Evolutionary conservation across 2,888 invertebrate genomes (phyloP).

Genomic region (Agapostemon virescens): DNA sequence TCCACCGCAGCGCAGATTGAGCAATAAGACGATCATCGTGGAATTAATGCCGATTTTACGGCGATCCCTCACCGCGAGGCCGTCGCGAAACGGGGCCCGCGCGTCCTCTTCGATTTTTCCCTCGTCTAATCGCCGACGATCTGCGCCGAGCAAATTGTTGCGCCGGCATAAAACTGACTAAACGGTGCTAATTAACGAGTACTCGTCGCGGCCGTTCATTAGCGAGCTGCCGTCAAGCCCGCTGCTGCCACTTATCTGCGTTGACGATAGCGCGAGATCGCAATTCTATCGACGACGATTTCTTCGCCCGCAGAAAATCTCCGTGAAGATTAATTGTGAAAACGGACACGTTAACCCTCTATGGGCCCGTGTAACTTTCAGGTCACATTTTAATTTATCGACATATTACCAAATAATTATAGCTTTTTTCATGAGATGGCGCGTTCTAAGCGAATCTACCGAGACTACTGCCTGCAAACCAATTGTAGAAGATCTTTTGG

Average conservation of each 20-base stretch:
- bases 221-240: background rate
- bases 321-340: background rate
- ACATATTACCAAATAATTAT: too few relatives aligned
- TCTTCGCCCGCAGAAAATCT: too few relatives aligned
- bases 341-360: too few relatives aligned
- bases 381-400: too few relatives aligned
- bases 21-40: background rate
- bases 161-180: background rate
- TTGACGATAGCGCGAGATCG: background rate
- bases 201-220: background rate
- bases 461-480: background rate
- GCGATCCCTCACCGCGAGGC: background rate
- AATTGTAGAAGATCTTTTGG: too few relatives aligned
- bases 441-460: background rate
- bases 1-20: background rate
- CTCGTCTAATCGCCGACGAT: background rate
- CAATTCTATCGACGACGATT: background rate
- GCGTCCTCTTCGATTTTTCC: background rate
- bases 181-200: background rate
- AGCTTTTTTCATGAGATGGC: too few relatives aligned
- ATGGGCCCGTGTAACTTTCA: too few relatives aligned
- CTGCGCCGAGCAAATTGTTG: constrained; percentile 1
- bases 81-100: background rate
- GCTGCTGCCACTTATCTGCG: background rate
- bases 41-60: constrained; percentile 11